Evolutionary conservation across 2,113 vertebrate genomes (phyloP).

Genomic region (Dunckerocampus dactyliophorus): DNA sequence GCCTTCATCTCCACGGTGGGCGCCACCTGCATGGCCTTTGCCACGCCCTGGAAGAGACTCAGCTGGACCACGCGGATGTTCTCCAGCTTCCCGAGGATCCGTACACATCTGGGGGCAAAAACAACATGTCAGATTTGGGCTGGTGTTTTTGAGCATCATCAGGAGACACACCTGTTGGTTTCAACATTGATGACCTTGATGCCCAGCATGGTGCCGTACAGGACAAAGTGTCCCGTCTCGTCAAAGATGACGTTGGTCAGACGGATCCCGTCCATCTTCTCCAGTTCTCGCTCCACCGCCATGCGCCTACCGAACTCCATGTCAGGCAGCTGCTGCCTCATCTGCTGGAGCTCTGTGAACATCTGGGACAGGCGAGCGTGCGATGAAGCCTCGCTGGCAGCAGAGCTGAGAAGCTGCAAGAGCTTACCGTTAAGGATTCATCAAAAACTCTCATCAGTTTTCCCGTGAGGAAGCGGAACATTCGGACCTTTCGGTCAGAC

Average conservation of each 20-base stretch:
- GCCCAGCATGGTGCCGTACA: conserved; percentile 97
- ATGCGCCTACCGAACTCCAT: conserved; percentile 98
- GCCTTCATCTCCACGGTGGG: conserved; percentile 98
- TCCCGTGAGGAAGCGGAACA: conserved; percentile 93
- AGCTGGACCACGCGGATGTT: conserved; percentile 92
- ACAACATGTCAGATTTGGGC: not conserved
- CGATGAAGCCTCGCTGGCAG: not conserved
- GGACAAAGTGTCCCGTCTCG: conserved; percentile 95
- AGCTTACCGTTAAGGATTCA: conserved; percentile 88
- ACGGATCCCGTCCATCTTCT: conserved; percentile 92
- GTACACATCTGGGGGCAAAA: conserved; percentile 79
- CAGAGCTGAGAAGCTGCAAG: not conserved
- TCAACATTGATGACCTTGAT: conserved; percentile 99
- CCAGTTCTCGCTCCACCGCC: conserved; percentile 93
- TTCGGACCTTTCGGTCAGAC: conserved; percentile 91
- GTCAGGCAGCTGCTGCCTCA: conserved; percentile 96
- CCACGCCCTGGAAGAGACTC: conserved; percentile 90
- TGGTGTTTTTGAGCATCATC: not conserved
- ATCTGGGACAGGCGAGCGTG: conserved; percentile 70
- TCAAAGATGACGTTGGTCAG: conserved; percentile 95
- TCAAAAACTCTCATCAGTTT: conserved; percentile 96
- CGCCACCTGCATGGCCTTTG: conserved; percentile 82
- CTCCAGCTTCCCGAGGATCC: conserved; percentile 95
- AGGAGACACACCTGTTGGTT: conserved; percentile 80
- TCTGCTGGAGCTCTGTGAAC: conserved; percentile 98